These are phyloP conservation scores for Thaumatotibia leucotreta DNA, from an alignment of 1,140 invertebrate species.

Conservation along the genomic window DNA sequence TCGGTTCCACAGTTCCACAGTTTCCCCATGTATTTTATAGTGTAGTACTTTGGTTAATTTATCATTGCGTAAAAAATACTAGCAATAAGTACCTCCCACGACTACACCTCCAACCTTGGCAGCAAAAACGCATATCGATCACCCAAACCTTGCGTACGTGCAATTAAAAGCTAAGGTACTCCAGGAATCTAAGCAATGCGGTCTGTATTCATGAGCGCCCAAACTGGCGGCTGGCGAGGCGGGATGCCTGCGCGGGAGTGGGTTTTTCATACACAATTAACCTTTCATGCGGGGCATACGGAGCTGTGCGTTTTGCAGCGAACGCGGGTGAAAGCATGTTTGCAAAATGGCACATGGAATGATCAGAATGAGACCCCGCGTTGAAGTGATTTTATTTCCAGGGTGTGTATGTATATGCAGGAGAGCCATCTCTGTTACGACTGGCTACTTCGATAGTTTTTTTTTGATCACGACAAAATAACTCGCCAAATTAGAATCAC, in stretches of 20 bases:
- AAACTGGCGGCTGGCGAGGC: neutral
- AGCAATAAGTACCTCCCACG: neutral
- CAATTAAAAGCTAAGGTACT: neutral
- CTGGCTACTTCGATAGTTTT: too few species aligned
- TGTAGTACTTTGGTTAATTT: neutral
- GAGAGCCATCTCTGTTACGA: too few species aligned
- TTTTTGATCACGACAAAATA: too few species aligned
- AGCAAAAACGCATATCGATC: neutral
- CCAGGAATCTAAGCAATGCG: slow-evolving; percentile 3
- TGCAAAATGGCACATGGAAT: too few species aligned
- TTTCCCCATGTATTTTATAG: too few species aligned
- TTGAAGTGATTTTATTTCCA: too few species aligned
- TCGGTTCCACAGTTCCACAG: too few species aligned
- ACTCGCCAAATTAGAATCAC: too few species aligned
- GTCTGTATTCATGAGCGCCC: neutral
- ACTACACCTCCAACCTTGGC: neutral
- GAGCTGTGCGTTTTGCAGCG: neutral
- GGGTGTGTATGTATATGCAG: too few species aligned
- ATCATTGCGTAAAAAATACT: neutral
- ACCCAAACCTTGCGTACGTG: neutral
- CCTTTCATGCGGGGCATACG: neutral
- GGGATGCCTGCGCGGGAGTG: neutral
- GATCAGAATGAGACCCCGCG: too few species aligned
- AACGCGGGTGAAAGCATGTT: neutral
- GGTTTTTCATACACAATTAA: slow-evolving; percentile 12